Evolutionary conservation across 2,888 invertebrate species (phyloP).

Genomic region (Leptopilina syphax): DNA sequence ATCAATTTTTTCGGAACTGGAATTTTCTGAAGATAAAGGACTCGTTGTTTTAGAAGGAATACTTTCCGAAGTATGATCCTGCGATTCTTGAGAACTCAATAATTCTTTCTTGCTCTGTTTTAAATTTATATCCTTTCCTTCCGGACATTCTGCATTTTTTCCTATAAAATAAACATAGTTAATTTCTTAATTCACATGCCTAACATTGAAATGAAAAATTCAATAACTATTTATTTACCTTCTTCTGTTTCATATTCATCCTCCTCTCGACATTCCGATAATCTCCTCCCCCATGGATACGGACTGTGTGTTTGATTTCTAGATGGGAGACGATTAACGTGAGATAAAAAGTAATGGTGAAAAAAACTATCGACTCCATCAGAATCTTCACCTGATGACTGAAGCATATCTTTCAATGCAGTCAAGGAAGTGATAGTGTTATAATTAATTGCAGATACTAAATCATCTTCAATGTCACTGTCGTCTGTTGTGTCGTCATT

Average conservation of each 20-base stretch:
- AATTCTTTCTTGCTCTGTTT: constrained; percentile 52
- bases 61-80: constrained; percentile 63
- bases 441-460: constrained; percentile 83
- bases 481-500: constrained; percentile 76
- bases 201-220: neutral
- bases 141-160: constrained; percentile 63
- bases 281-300: constrained; percentile 78
- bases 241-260: constrained; percentile 85
- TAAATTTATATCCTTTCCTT: constrained; percentile 18
- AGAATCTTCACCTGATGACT: constrained; percentile 79
- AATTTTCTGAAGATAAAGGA: constrained; percentile 71
- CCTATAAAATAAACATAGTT: constrained; percentile 55
- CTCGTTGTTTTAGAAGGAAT: constrained; percentile 67
- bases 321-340: constrained; percentile 84
- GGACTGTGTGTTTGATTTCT: constrained; percentile 78
- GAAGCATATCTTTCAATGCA: constrained; percentile 83
- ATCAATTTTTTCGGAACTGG: constrained; percentile 72
- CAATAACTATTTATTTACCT: constrained; percentile 58
- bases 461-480: constrained; percentile 82
- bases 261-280: constrained; percentile 91
- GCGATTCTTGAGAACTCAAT: constrained; percentile 55
- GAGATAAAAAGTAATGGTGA: constrained; percentile 86
- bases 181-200: neutral
- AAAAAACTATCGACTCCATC: constrained; percentile 81
- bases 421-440: constrained; percentile 84